Evolutionary conservation across 1,140 invertebrate species (phyloP).

Genomic region (Amphibalanus amphitrite): DNA sequence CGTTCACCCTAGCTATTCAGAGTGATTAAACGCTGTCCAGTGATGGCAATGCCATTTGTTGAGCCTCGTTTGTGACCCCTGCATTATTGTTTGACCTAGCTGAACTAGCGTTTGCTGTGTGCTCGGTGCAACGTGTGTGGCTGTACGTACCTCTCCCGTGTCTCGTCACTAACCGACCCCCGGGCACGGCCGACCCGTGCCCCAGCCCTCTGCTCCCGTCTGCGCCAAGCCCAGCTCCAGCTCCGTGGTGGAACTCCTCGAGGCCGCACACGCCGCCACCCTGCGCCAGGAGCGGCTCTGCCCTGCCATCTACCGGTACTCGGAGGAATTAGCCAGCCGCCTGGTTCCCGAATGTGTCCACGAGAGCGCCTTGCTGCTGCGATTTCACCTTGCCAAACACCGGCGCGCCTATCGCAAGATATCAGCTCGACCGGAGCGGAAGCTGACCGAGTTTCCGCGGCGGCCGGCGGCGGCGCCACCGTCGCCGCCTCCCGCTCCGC

Average conservation of each 20-base stretch:
- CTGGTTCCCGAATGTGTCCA: background rate
- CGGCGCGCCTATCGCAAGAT: constrained; percentile 11
- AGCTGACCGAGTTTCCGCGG: constrained; percentile 8
- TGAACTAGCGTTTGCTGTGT: no score
- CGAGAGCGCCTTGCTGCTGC: background rate
- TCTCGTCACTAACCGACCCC: background rate
- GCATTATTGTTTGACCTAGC: no score
- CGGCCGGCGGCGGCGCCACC: background rate
- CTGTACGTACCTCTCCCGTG: background rate
- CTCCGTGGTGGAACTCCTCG: background rate
- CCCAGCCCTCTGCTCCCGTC: background rate
- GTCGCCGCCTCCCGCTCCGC: background rate
- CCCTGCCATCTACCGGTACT: constrained; percentile 4
- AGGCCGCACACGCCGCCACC: background rate
- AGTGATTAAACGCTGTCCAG: no score
- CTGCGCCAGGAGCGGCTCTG: background rate
- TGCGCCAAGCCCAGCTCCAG: background rate
- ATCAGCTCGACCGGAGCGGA: constrained; percentile 11
- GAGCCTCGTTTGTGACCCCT: no score
- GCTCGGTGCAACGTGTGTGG: no score
- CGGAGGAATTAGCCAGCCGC: background rate
- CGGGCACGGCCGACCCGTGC: background rate
- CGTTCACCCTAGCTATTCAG: no score
- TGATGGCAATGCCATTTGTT: no score
- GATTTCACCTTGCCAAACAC: background rate